Percentiles rank a stretch among this genome's conserved stretches.
These are phyloP conservation scores for Notechis scutatus DNA, from an alignment of 2,113 vertebrate genomes.

Conservation along the genomic window DNA sequence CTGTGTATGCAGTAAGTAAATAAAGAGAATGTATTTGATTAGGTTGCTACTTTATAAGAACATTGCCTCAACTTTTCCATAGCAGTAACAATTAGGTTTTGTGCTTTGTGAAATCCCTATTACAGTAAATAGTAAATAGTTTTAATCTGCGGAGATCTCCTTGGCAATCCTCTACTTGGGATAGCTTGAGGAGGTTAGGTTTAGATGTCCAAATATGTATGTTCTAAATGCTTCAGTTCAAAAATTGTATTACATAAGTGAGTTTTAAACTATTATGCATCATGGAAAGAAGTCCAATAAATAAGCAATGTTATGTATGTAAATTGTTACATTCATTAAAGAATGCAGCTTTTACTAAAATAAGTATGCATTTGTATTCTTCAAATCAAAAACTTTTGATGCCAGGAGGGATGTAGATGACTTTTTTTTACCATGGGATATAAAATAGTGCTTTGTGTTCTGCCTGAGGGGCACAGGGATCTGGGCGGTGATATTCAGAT, in stretches of 20 bases:
- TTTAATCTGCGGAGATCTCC: slow-evolving; percentile 7
- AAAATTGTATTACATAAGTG: slow-evolving; percentile 38
- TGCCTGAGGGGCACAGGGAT: not conserved
- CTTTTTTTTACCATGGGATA: not conserved
- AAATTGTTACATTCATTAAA: slow-evolving; percentile 14
- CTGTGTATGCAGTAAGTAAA: not conserved
- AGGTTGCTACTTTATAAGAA: not conserved
- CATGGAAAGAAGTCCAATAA: slow-evolving; percentile 56
- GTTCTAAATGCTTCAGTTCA: slow-evolving; percentile 48
- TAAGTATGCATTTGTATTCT: not conserved
- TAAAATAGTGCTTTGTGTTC: not conserved
- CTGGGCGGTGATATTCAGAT: not conserved
- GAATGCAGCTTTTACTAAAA: not conserved
- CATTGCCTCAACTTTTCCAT: not conserved
- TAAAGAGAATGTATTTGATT: not conserved
- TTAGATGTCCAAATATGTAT: slow-evolving; percentile 44
- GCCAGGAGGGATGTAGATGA: not conserved
- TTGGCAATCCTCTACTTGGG: not conserved
- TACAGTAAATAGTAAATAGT: slow-evolving; percentile 5
- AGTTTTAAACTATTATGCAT: slow-evolving; percentile 47
- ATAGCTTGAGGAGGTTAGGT: slow-evolving; percentile 21
- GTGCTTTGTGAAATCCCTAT: slow-evolving; percentile 31
- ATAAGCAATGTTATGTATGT: slow-evolving; percentile 8
- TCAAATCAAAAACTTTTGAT: not conserved
- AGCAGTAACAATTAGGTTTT: slow-evolving; percentile 5